Percentiles rank a stretch among this genome's conserved stretches.
phyloP scores from a whole-genome alignment of 2,797 vertebrate genomes.

The Triplophysa bombifrons region DNA sequence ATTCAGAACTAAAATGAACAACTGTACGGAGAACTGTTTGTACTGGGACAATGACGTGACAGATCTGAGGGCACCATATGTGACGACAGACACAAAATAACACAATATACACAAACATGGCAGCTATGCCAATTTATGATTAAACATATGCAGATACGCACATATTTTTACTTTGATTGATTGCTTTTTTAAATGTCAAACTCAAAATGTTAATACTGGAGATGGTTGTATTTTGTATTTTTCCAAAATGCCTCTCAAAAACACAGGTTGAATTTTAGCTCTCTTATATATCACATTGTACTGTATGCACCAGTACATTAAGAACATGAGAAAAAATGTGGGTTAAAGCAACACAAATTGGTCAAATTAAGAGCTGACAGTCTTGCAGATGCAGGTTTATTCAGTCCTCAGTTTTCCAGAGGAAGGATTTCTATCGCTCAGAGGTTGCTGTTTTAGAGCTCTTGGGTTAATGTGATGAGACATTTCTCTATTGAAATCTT shows the following conservation, averaged over 20 bases:
- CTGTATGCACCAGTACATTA: conserved; percentile 42
- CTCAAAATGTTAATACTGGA: too few species aligned
- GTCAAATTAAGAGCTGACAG: conserved; percentile 43
- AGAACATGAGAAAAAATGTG: conserved; percentile 26
- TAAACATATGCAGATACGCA: conserved; percentile 17
- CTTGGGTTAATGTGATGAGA: too few species aligned
- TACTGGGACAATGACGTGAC: conserved; percentile 31
- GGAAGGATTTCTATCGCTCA: too few species aligned
- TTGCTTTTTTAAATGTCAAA: not conserved
- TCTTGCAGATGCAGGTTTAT: conserved; percentile 38
- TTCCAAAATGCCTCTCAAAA: conserved; percentile 38
- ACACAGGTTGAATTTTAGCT: not conserved
- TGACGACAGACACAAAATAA: conserved; percentile 13
- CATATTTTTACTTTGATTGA: conserved; percentile 49
- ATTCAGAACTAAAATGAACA: not conserved
- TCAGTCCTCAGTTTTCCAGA: not conserved
- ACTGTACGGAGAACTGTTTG: conserved; percentile 12
- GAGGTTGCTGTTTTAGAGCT: too few species aligned
- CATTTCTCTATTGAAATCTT: too few species aligned
- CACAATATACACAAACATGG: conserved; percentile 23
- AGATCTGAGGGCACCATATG: not conserved
- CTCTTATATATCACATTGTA: conserved; percentile 30
- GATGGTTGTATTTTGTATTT: conserved; percentile 13
- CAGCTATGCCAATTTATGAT: conserved; percentile 32
- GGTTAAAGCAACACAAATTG: conserved; percentile 46